These are phyloP conservation scores for Pteropus rufus DNA, from an alignment of 2,797 vertebrate genomes.

Conservation along the genomic window DNA sequence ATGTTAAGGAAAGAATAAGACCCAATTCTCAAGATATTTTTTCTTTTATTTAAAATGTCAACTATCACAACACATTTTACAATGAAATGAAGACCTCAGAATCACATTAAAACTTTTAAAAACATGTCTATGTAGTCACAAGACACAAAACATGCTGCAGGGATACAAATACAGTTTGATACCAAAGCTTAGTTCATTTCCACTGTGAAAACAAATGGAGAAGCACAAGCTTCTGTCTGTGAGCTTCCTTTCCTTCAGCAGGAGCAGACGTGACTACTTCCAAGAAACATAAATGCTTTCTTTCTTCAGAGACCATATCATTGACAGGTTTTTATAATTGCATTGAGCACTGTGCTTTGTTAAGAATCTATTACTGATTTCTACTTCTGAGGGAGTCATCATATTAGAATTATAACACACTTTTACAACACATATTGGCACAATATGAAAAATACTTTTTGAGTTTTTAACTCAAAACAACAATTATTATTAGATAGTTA, in stretches of 20 bases:
- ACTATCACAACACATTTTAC: constrained; percentile 80
- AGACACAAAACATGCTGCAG: constrained; percentile 82
- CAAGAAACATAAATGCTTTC: constrained; percentile 44
- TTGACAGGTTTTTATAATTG: background rate
- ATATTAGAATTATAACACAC: constrained; percentile 69
- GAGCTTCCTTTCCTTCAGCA: constrained; percentile 50
- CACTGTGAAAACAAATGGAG: constrained; percentile 74
- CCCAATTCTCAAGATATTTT: constrained; percentile 48
- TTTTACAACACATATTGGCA: constrained; percentile 79
- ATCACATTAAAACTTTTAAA: constrained; percentile 71
- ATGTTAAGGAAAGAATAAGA: constrained; percentile 45
- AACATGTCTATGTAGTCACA: constrained; percentile 71
- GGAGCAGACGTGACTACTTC: constrained; percentile 27
- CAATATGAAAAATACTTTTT: constrained; percentile 85
- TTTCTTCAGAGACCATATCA: constrained; percentile 56
- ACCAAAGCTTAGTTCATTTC: constrained; percentile 79
- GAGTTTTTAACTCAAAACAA: constrained; percentile 79
- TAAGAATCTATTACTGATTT: constrained; percentile 70
- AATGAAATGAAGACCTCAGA: constrained; percentile 77
- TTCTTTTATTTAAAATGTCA: constrained; percentile 81
- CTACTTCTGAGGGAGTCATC: constrained; percentile 47
- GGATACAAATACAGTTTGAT: constrained; percentile 80
- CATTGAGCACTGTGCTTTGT: constrained; percentile 78
- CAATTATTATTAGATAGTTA: constrained; percentile 81
- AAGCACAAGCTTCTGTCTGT: constrained; percentile 61